These are phyloP conservation scores for Sinosuthora webbiana DNA, from an alignment of 2,113 vertebrate genomes.

Conservation along the genomic window DNA sequence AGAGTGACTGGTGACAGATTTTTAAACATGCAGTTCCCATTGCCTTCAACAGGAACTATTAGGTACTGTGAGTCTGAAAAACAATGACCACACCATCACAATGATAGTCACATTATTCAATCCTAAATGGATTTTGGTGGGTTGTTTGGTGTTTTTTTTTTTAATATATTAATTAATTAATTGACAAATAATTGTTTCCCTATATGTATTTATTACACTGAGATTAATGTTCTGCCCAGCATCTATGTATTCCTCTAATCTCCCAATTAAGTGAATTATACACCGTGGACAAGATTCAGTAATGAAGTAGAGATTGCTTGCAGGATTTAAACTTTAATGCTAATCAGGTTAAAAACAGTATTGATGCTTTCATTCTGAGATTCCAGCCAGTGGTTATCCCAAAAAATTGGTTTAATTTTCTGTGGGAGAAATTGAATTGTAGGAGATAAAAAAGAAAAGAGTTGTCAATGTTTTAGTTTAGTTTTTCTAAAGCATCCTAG, in stretches of 20 bases:
- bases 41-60: background rate
- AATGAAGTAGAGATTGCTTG: background rate
- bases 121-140: background rate
- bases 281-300: background rate
- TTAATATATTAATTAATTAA: background rate
- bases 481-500: background rate
- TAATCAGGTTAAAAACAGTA: background rate
- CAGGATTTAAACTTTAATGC: background rate
- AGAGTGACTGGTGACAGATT: background rate
- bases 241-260: background rate
- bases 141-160: background rate
- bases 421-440: background rate
- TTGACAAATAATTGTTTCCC: background rate
- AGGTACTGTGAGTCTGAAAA: background rate
- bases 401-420: background rate
- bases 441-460: background rate
- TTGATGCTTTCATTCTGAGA: background rate
- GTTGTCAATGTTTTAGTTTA: background rate
- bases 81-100: background rate
- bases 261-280: background rate
- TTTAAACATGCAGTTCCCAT: background rate
- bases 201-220: background rate
- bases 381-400: background rate
- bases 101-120: background rate
- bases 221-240: background rate